Evolutionary conservation across 2,888 invertebrate genomes (phyloP), one percentile per base, ranked within the genome.

Genomic region (Blera fallax): DNA sequence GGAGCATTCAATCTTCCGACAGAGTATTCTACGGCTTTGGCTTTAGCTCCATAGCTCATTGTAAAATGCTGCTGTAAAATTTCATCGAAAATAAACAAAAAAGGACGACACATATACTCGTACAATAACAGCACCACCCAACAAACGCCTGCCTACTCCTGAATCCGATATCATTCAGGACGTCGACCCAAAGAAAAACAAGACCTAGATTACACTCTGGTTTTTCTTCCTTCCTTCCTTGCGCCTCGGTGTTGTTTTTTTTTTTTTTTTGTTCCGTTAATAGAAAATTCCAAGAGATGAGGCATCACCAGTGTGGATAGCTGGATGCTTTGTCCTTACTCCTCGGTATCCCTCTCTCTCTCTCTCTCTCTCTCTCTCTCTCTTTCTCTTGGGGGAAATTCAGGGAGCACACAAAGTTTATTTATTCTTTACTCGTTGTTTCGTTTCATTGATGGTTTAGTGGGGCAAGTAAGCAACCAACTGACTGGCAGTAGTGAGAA

Each of bases 361-460:
- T n/a, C n/a, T n/a, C n/a, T n/a, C n/a, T n/a, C 2, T 14, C 18
- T 60, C 34, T 29, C 16, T 29, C 24, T 24, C n/a, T 1, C 50
- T 6, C 18, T 11, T 48, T 34, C 50, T 50, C 34, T 54, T 29
- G 7, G 1, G 34, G 32, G 40, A 37, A 64, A 70, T 82, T 70
- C 56, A 64, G 56, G 62, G 29, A 62, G 69, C 62, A 69, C 64
- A 84, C 74, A 79, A 84, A 79, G 74, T 84, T 64, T 74, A 74
- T 69, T 74, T 76, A 81, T 84, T 84, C 79, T 52, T 83, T 79
- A 70, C 50, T 64, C 56, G 82, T 70, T 84, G 69, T 69, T 78
- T 74, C 79, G 64, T 79, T 74, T 79, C 79, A 79, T 79, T 73
- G 79, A 79, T 84, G 79, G 84, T 73, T 79, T 79, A 74, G 84